Evolutionary conservation across 2,888 invertebrate genomes (phyloP).

Genomic region (Brachyopa scutellaris): DNA sequence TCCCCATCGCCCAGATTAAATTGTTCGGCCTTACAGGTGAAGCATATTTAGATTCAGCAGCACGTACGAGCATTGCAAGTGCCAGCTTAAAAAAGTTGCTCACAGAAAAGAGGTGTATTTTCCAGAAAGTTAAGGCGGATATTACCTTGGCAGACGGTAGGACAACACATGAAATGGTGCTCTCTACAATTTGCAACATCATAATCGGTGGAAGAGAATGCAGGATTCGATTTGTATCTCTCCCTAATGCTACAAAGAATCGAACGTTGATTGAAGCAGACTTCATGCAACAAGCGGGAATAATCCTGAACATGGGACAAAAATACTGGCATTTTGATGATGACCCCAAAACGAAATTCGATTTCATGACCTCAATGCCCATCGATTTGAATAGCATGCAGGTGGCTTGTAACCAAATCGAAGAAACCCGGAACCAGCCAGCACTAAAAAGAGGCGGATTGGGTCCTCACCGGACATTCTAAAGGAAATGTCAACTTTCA

Average conservation of each 20-base stretch:
- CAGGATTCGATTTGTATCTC: slow-evolving; percentile 54
- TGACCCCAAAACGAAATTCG: not conserved
- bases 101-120: slow-evolving; percentile 19
- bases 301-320: slow-evolving; percentile 69
- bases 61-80: no score
- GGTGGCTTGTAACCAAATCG: no score
- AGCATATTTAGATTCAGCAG: not conserved
- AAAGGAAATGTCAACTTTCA: not conserved
- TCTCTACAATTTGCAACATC: slow-evolving; percentile 48
- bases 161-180: slow-evolving; percentile 18
- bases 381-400: not conserved
- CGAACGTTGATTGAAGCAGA: slow-evolving; percentile 57
- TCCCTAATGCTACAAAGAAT: slow-evolving; percentile 55
- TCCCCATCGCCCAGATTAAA: slow-evolving; percentile 40
- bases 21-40: slow-evolving; percentile 27
- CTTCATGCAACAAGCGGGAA: slow-evolving; percentile 50
- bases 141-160: slow-evolving; percentile 52
- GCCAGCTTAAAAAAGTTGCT: slow-evolving; percentile 18
- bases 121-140: slow-evolving; percentile 36
- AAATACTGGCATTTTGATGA: slow-evolving; percentile 9
- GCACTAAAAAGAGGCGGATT: no score
- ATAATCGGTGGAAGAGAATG: slow-evolving; percentile 54
- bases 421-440: no score
- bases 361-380: no score
- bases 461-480: not conserved